These are phyloP conservation scores for Serranus cabrilla DNA, from an alignment of 2,797 vertebrate genomes.

Conservation along the genomic window DNA sequence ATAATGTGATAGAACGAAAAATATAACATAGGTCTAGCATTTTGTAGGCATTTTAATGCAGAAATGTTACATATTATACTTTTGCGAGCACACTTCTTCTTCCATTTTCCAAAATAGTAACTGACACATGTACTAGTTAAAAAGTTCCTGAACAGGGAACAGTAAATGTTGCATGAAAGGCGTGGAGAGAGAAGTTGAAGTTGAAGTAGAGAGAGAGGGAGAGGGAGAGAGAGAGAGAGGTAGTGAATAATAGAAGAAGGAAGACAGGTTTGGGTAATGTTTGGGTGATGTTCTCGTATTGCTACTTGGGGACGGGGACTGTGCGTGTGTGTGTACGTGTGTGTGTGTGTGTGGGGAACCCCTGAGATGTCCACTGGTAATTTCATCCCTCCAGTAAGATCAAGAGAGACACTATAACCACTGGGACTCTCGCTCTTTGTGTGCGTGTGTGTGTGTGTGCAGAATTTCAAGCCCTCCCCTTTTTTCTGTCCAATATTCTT, in stretches of 20 bases:
- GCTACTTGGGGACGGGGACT: neutral
- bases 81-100: neutral
- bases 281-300: conserved; percentile 6
- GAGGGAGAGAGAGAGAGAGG: too few species aligned
- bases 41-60: too few species aligned
- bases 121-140: conserved; percentile 8
- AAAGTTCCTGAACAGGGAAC: conserved; percentile 5
- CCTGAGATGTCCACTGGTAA: conserved; percentile 45
- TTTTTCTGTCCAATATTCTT: conserved; percentile 62
- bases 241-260: conserved; percentile 17
- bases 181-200: conserved; percentile 17
- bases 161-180: conserved; percentile 47
- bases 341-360: conserved; percentile 5
- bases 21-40: too few species aligned
- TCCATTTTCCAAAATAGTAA: conserved; percentile 1
- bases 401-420: conserved; percentile 44
- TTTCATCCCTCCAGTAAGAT: conserved; percentile 45
- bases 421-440: neutral
- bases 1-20: too few species aligned
- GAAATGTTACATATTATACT: too few species aligned
- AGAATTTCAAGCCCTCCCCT: conserved; percentile 43
- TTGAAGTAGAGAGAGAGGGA: neutral
- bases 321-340: neutral
- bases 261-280: conserved; percentile 26
- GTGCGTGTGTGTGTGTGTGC: conserved; percentile 17